These are phyloP conservation scores for Aegypius monachus DNA, from an alignment of 2,113 vertebrate genomes.

Conservation along the genomic window DNA sequence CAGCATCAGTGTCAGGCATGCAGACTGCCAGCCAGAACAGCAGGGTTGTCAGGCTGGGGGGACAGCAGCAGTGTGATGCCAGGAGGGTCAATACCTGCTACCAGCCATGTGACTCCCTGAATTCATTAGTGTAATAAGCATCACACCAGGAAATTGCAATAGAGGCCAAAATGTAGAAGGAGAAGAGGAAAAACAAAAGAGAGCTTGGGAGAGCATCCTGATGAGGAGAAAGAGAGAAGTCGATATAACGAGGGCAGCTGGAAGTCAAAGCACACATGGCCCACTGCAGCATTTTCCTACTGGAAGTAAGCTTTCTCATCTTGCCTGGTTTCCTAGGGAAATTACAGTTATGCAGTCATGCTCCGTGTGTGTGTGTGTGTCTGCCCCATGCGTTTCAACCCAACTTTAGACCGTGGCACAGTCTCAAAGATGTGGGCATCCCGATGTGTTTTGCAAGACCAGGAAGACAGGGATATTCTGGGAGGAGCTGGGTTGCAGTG, in stretches of 20 bases:
- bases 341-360: accelerated
- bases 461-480: background rate
- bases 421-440: background rate
- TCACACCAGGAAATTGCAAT: background rate
- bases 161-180: background rate
- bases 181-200: background rate
- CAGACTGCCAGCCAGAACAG: background rate
- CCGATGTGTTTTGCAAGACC: accelerated
- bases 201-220: background rate
- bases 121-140: background rate
- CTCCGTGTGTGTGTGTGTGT: background rate
- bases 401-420: background rate
- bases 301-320: background rate
- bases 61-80: background rate
- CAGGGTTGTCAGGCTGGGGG: background rate
- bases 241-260: background rate
- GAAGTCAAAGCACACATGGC: background rate
- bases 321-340: background rate
- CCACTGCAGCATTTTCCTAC: background rate
- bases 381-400: background rate
- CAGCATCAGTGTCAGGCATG: background rate
- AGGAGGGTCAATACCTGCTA: background rate
- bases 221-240: background rate
- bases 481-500: background rate
- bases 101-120: background rate